These are phyloP conservation scores for Tridacna gigas DNA, from an alignment of 2,888 invertebrate species.

Conservation along the genomic window DNA sequence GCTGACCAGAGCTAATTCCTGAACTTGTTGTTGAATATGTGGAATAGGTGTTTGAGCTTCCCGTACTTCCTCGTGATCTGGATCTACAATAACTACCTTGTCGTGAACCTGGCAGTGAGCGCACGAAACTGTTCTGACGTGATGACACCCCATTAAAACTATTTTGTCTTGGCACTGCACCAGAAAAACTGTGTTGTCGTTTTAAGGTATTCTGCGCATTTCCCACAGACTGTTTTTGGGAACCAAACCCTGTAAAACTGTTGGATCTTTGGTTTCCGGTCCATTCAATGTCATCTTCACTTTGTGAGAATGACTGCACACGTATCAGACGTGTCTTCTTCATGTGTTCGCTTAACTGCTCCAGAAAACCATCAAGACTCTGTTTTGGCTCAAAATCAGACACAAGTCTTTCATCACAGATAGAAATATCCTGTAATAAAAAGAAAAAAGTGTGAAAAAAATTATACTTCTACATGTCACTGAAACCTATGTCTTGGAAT, in stretches of 20 bases:
- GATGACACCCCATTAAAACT: slow-evolving; percentile 37
- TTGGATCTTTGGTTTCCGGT: slow-evolving; percentile 51
- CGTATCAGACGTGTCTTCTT: slow-evolving; percentile 68
- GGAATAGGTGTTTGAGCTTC: slow-evolving; percentile 62
- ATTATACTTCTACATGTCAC: no score
- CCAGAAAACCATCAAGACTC: slow-evolving; percentile 48
- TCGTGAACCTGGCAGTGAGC: slow-evolving; percentile 55
- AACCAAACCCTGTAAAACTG: slow-evolving; percentile 63
- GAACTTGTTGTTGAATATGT: slow-evolving; percentile 63
- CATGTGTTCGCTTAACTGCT: slow-evolving; percentile 65
- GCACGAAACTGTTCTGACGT: slow-evolving; percentile 57
- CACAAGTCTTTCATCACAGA: slow-evolving; percentile 55
- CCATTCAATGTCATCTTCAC: slow-evolving; percentile 53
- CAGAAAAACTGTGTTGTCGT: slow-evolving; percentile 58
- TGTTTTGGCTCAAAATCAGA: slow-evolving; percentile 32
- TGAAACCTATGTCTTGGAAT: no score
- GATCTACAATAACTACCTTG: slow-evolving; percentile 61
- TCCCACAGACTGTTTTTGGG: background rate
- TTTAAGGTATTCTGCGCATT: slow-evolving; percentile 32
- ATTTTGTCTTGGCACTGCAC: slow-evolving; percentile 37
- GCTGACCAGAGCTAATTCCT: slow-evolving; percentile 55
- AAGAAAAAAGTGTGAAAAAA: background rate
- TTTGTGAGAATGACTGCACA: slow-evolving; percentile 66
- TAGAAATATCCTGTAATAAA: slow-evolving; percentile 43
- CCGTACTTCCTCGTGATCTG: slow-evolving; percentile 63